phyloP scores from a whole-genome alignment of 2,888 invertebrate species.

The Boloria euphrosyne region DNA sequence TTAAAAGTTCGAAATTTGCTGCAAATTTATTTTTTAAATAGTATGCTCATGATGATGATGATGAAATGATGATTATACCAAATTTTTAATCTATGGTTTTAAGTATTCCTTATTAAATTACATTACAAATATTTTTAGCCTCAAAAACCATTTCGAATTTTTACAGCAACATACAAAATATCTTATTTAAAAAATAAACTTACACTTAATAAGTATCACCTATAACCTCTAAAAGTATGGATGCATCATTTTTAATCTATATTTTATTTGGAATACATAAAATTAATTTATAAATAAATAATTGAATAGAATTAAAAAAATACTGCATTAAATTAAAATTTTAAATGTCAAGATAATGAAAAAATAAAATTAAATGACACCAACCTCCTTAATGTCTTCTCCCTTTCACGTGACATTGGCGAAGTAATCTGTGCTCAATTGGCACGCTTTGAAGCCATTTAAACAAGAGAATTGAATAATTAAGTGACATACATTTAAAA shows the following conservation, averaged over 20 bases:
- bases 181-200: background rate
- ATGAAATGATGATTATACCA: no score
- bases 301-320: slow-evolving; percentile 4
- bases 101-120: no score
- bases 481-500: slow-evolving; percentile 6
- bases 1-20: no score
- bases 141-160: background rate
- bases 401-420: no score
- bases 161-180: background rate
- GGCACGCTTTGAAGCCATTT: no score
- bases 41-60: no score
- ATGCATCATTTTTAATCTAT: slow-evolving; percentile 1
- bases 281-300: slow-evolving; percentile 19
- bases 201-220: background rate
- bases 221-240: slow-evolving; percentile 1
- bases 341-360: background rate
- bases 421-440: no score
- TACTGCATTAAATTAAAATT: slow-evolving; percentile 10
- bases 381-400: no score
- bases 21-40: no score
- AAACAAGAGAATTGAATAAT: no score
- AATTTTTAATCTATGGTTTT: no score
- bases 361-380: no score
- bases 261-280: slow-evolving; percentile 17
- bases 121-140: background rate